These are phyloP conservation scores for Dynastes grantii DNA, from an alignment of 2,888 invertebrate species.

Conservation along the genomic window DNA sequence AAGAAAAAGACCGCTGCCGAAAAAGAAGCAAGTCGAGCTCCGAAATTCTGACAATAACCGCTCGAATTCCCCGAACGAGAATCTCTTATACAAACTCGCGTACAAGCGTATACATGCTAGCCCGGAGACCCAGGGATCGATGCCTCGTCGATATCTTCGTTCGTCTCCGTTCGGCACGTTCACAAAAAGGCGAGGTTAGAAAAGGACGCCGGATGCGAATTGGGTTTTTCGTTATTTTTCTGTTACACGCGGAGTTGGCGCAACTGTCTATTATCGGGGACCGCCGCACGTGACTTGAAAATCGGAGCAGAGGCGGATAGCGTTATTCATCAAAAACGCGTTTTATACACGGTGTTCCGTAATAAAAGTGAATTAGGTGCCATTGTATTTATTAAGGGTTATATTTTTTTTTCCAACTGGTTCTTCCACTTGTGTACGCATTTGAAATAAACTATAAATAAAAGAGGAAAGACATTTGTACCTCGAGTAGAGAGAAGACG, in stretches of 20 bases:
- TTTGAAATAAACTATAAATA: no score
- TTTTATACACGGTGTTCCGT: slow-evolving; percentile 69
- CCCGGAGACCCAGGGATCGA: slow-evolving; percentile 59
- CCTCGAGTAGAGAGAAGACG: no score
- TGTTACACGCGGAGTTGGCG: slow-evolving; percentile 64
- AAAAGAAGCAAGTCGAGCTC: slow-evolving; percentile 62
- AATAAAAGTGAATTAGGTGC: slow-evolving; percentile 66
- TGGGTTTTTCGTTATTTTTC: slow-evolving; percentile 61
- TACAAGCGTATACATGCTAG: slow-evolving; percentile 66
- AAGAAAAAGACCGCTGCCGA: slow-evolving; percentile 37
- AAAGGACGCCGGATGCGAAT: slow-evolving; percentile 31
- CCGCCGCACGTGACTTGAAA: slow-evolving; percentile 68
- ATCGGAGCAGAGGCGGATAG: slow-evolving; percentile 66
- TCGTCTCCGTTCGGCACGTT: slow-evolving; percentile 54
- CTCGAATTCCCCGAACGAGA: slow-evolving; percentile 69
- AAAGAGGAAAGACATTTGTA: no score
- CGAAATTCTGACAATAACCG: slow-evolving; percentile 69
- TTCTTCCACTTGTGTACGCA: no score
- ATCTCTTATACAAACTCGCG: slow-evolving; percentile 68
- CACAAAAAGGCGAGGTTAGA: not conserved
- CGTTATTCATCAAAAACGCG: slow-evolving; percentile 70
- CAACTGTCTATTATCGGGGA: slow-evolving; percentile 69
- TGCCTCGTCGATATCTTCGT: slow-evolving; percentile 55
- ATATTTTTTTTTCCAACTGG: no score
- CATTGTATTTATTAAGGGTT: not conserved